Percentiles rank a stretch among this genome's conserved stretches.
These are phyloP conservation scores for Apodemus agrarius DNA, from an alignment of 2,797 vertebrate genomes.

Conservation along the genomic window DNA sequence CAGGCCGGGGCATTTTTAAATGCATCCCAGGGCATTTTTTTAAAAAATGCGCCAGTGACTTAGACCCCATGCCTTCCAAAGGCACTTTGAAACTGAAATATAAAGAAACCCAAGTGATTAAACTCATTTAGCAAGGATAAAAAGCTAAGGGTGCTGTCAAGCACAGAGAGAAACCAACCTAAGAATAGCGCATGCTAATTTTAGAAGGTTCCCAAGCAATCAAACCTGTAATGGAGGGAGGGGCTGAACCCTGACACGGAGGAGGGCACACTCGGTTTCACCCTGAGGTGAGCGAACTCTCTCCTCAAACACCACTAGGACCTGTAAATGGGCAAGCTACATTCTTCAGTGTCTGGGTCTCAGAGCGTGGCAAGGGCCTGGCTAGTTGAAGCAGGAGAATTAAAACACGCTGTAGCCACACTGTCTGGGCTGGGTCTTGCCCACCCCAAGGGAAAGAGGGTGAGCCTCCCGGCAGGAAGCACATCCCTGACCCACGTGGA, in stretches of 20 bases:
- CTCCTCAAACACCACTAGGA: background rate
- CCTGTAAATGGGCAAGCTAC: background rate
- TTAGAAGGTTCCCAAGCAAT: conserved; percentile 60
- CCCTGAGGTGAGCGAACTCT: conserved; percentile 32
- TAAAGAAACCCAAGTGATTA: conserved; percentile 59
- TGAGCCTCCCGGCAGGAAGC: background rate
- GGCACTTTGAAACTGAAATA: conserved; percentile 41
- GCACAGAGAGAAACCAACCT: conserved; percentile 34
- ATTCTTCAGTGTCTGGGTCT: conserved; percentile 27
- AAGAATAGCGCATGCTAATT: conserved; percentile 66
- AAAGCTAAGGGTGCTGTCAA: conserved; percentile 54
- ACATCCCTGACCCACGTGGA: background rate
- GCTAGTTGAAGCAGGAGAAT: background rate
- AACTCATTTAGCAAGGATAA: background rate
- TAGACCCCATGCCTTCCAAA: conserved; percentile 9
- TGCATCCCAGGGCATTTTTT: background rate
- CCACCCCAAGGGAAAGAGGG: background rate
- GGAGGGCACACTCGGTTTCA: conserved; percentile 38
- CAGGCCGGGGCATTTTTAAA: background rate
- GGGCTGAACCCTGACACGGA: background rate
- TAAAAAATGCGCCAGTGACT: conserved; percentile 11
- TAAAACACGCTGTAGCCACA: background rate
- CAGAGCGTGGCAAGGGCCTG: conserved; percentile 23
- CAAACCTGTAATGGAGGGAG: conserved; percentile 41
- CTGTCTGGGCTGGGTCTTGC: background rate